Evolutionary conservation across 2,888 invertebrate genomes (phyloP).

Genomic region (Torymus auratus): DNA sequence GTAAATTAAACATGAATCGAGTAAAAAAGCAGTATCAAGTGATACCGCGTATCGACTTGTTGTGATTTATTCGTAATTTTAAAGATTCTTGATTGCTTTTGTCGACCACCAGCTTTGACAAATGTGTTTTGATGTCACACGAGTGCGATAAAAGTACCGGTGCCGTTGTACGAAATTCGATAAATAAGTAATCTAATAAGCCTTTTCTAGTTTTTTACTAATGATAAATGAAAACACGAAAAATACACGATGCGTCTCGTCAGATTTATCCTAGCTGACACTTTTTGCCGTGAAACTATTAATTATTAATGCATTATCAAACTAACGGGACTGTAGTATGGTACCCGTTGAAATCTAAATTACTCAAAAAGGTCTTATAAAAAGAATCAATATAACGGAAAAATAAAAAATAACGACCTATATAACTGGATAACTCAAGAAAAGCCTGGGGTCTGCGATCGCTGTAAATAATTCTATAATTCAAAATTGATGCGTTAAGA

Average conservation of each 20-base stretch:
- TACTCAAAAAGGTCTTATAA: slow-evolving; percentile 9
- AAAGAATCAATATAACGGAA: background rate
- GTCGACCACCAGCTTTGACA: slow-evolving; percentile 11
- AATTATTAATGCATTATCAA: slow-evolving; percentile 44
- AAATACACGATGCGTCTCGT: slow-evolving; percentile 14
- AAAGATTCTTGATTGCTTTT: slow-evolving; percentile 9
- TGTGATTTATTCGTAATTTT: slow-evolving; percentile 12
- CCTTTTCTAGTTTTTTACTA: slow-evolving; percentile 63
- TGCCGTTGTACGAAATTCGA: slow-evolving; percentile 52
- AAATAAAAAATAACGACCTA: slow-evolving; percentile 24
- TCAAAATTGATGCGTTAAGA: slow-evolving; percentile 46
- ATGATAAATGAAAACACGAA: slow-evolving; percentile 32
- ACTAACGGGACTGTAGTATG: slow-evolving; percentile 29
- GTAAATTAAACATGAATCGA: slow-evolving; percentile 15
- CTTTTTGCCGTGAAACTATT: slow-evolving; percentile 29
- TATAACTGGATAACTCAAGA: slow-evolving; percentile 13
- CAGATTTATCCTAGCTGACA: slow-evolving; percentile 35
- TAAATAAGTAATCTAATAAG: slow-evolving; percentile 58
- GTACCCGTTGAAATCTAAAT: slow-evolving; percentile 33
- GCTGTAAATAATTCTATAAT: slow-evolving; percentile 50
- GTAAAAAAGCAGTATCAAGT: slow-evolving; percentile 2
- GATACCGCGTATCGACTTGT: slow-evolving; percentile 26
- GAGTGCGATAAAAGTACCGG: slow-evolving; percentile 30
- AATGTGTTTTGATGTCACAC: slow-evolving; percentile 12
- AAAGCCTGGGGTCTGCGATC: slow-evolving; percentile 40